Evolutionary conservation across 2,888 invertebrate genomes (phyloP).

Genomic region (Harmothoe impar): DNA sequence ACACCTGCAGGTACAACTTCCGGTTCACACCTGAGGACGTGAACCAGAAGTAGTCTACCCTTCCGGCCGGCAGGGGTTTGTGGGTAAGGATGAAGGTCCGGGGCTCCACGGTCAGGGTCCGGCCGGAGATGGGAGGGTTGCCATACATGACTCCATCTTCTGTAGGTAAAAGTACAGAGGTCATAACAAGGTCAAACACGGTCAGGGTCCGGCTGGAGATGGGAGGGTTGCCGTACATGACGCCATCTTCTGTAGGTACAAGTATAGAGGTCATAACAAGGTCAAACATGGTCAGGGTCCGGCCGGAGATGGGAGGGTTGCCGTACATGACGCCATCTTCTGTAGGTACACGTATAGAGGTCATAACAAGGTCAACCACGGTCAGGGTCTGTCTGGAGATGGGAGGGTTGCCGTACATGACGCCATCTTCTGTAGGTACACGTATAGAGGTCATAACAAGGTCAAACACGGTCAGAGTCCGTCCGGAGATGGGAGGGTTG

Average conservation of each 20-base stretch:
- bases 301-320: not conserved
- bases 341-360: not conserved
- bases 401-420: not conserved
- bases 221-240: no score
- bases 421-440: not conserved
- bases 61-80: not conserved
- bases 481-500: not conserved
- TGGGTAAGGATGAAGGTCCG: not conserved
- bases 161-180: not conserved
- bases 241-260: no score
- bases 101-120: not conserved
- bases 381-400: not conserved
- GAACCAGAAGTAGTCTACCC: not conserved
- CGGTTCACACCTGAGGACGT: not conserved
- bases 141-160: not conserved
- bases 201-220: no score
- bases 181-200: no score
- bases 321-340: not conserved
- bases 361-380: no score
- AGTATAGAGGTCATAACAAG: no score
- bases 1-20: conserved; percentile 35
- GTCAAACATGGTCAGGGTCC: not conserved
- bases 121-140: not conserved
- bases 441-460: no score
- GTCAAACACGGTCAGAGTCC: not conserved